These are phyloP conservation scores for Merluccius polli DNA, from an alignment of 2,797 vertebrate species.

Conservation along the genomic window DNA sequence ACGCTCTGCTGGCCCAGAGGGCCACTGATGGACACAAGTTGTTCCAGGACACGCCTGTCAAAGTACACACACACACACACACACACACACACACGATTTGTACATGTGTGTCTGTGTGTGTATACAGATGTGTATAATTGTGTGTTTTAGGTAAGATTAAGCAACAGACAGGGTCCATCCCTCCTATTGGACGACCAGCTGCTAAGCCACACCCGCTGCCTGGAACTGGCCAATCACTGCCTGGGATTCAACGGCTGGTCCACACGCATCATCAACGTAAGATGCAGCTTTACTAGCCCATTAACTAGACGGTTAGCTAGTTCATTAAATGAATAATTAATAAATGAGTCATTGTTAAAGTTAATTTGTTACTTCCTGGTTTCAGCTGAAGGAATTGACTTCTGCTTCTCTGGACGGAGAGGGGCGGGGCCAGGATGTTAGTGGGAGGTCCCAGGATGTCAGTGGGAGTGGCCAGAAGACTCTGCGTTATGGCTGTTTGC, in stretches of 20 bases:
- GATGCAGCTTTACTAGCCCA: not conserved
- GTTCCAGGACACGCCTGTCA: slow-evolving; percentile 73
- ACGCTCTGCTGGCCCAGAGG: slow-evolving; percentile 72
- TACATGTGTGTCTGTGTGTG: not conserved
- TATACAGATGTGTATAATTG: slow-evolving; percentile 4
- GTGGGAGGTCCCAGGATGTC: not conserved
- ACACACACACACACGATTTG: not conserved
- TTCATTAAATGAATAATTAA: not conserved
- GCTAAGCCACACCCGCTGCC: slow-evolving; percentile 75
- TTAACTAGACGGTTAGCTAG: not conserved
- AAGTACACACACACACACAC: slow-evolving; percentile 46
- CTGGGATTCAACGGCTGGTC: slow-evolving; percentile 85
- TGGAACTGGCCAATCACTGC: slow-evolving; percentile 82
- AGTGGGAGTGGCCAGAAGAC: slow-evolving; percentile 16
- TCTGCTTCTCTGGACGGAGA: slow-evolving; percentile 39
- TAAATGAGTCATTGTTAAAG: not conserved
- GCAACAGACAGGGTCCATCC: slow-evolving; percentile 64
- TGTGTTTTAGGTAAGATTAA: slow-evolving; percentile 71
- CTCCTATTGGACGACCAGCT: slow-evolving; percentile 43
- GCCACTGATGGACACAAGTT: slow-evolving; percentile 60
- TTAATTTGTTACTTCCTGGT: not conserved
- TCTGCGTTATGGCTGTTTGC: slow-evolving; percentile 75
- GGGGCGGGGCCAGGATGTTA: slow-evolving; percentile 11
- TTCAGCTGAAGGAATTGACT: slow-evolving; percentile 78
- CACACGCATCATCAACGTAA: slow-evolving; percentile 78